Evolutionary conservation across 2,113 vertebrate species (phyloP).

Genomic region (Muntiacus reevesi): DNA sequence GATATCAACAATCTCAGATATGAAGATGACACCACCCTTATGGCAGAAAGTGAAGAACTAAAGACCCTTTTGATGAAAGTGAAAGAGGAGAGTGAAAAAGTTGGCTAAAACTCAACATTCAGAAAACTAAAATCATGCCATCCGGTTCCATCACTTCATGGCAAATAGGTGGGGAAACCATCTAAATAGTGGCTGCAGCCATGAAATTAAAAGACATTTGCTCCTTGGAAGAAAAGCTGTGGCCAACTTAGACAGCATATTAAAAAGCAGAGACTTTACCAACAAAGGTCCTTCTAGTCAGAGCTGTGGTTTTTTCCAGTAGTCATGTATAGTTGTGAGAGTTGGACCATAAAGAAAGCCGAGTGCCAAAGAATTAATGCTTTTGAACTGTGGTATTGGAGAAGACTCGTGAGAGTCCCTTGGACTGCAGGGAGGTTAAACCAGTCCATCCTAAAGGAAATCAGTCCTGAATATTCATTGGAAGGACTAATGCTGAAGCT

Average conservation of each 20-base stretch:
- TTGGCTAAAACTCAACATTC: neutral
- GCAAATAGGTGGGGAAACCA: neutral
- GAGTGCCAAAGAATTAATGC: neutral
- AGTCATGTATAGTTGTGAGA: neutral
- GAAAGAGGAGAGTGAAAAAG: neutral
- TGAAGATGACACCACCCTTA: neutral
- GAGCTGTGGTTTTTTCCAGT: neutral
- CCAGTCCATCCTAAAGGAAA: neutral
- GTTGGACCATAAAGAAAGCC: neutral
- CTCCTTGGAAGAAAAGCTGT: neutral
- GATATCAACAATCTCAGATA: neutral
- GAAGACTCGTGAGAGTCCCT: neutral
- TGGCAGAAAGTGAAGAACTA: neutral
- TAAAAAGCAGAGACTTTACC: neutral
- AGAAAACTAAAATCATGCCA: neutral
- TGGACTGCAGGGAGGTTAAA: neutral
- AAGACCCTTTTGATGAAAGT: neutral
- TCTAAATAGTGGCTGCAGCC: neutral
- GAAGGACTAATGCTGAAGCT: neutral
- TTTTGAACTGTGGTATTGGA: neutral
- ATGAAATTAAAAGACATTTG: neutral
- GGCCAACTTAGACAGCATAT: neutral
- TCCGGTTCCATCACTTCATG: neutral
- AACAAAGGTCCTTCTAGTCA: neutral
- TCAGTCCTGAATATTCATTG: neutral